A percentile compares a stretch with the other conserved stretches of the same genome.
Evolutionary conservation across 2,113 vertebrate genomes (phyloP).

Genomic region (Esox niger): DNA sequence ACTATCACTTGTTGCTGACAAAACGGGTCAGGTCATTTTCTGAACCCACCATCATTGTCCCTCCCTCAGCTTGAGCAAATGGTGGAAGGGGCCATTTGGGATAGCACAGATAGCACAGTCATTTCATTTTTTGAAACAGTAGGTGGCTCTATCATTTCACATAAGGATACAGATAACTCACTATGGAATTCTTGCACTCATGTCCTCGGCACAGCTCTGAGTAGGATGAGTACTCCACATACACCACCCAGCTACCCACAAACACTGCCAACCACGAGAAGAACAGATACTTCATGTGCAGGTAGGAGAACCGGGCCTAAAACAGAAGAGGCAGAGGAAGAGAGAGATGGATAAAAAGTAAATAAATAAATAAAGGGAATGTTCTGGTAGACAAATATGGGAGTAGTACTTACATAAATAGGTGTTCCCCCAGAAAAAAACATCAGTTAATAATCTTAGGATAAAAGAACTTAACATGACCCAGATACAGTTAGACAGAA

Average conservation of each 20-base stretch:
- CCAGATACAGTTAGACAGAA: too few relatives aligned
- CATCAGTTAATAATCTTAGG: too few relatives aligned
- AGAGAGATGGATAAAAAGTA: neutral
- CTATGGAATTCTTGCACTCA: constrained; percentile 92
- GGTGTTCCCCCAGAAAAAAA: too few relatives aligned
- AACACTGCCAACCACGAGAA: constrained; percentile 95
- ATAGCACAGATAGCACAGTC: too few relatives aligned
- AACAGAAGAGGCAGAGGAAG: neutral
- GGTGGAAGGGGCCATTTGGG: too few relatives aligned
- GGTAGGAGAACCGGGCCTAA: constrained; percentile 87
- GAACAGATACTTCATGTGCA: constrained; percentile 94
- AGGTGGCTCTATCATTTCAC: neutral
- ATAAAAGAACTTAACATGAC: too few relatives aligned
- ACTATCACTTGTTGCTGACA: too few relatives aligned
- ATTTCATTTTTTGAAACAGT: neutral
- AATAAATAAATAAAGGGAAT: neutral
- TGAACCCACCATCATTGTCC: too few relatives aligned
- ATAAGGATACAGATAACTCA: constrained; percentile 68
- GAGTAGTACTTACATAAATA: neutral
- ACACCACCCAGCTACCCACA: constrained; percentile 94
- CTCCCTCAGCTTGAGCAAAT: too few relatives aligned
- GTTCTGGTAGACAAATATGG: neutral
- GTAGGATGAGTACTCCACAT: constrained; percentile 93
- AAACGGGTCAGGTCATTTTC: too few relatives aligned
- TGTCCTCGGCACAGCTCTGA: constrained; percentile 94